Base-by-base conservation (phyloP, 2,797 vertebrate species). In the Galago senegalensis region DNA sequence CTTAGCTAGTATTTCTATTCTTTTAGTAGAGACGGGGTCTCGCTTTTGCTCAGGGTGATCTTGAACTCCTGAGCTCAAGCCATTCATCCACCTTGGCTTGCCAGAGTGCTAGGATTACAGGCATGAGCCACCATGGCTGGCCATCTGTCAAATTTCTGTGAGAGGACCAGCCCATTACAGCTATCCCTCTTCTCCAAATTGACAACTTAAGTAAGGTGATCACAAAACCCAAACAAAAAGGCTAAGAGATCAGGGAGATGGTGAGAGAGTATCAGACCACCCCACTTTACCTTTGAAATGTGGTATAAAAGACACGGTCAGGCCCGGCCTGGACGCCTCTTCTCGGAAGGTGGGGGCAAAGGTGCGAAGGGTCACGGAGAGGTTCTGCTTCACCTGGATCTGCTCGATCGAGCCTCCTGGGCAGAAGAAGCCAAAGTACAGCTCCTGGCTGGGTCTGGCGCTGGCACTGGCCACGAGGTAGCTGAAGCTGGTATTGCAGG, bases 341-440 rank as follows among this genome's bases (percentile, higher is more conserved):
- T 89, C 98, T n/a, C 98, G 89, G 91, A 99, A 98, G 61, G 37
- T 69, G 17, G 86, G 96, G 1, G 49, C 89, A 21, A 88, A 97
- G 2, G 95, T 96, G 7, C 56, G 98, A 43, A 99, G 98, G 0
- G 98, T 99, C 98, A 99, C 89, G 0, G 99, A 99, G 91, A 99
- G 34, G 27, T 99, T 99, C 89, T 99, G 97, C 63, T 98, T 99
- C 96, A 99, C 97, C 98, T 99, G 99, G 96, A 99, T 97, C 93
- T 98, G 99, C 96, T 99, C 97, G 83, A 99, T 99, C 37, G 97
- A 95, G 49, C 99, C 99, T 0, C 97, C 95, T 0, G 97, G 98
- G 97, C 99, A 99, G 98, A 99, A 99, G 10, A 98, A 93, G 21
- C 99, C 99, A 0, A 99, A 40, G 25, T 97, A 91, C 29, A 98